Percentiles rank a stretch among this genome's conserved stretches.
phyloP scores from a whole-genome alignment of 92 coral and sea anemone species.

The Pocillopora grandis region DNA sequence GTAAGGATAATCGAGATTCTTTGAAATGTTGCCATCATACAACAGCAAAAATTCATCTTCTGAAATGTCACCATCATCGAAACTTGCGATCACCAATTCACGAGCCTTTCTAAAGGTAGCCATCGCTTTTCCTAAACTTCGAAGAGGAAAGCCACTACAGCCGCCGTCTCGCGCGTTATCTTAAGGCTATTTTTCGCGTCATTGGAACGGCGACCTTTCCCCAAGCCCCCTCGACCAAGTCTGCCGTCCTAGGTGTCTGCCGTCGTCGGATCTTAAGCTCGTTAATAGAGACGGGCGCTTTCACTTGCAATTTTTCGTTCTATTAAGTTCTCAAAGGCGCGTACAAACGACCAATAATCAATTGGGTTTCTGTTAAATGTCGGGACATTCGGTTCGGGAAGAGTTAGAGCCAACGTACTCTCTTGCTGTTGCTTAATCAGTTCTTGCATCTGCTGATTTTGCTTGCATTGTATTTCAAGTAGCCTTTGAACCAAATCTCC shows the following conservation, averaged over 20 bases:
- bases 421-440: too few relatives aligned
- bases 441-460: too few relatives aligned
- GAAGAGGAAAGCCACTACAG: not conserved
- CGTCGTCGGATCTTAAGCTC: too few relatives aligned
- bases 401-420: too few relatives aligned
- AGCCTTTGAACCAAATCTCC: too few relatives aligned
- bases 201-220: conserved; percentile 31
- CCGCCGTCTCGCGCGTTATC: not conserved
- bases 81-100: not conserved
- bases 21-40: not conserved
- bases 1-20: conserved; percentile 16
- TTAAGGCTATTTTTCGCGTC: conserved; percentile 17
- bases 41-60: conserved; percentile 16
- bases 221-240: conserved; percentile 31
- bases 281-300: too few relatives aligned
- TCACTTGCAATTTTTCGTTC: too few relatives aligned
- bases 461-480: too few relatives aligned
- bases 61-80: conserved; percentile 22
- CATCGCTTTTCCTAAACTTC: not conserved
- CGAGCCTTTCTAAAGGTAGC: conserved; percentile 1
- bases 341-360: too few relatives aligned
- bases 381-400: too few relatives aligned
- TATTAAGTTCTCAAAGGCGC: too few relatives aligned
- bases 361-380: too few relatives aligned
- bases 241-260: conserved; percentile 12